Evolutionary conservation across 2,888 invertebrate genomes (phyloP), one percentile per base, ranked within the genome.

Genomic region (Subacronicta megacephala): DNA sequence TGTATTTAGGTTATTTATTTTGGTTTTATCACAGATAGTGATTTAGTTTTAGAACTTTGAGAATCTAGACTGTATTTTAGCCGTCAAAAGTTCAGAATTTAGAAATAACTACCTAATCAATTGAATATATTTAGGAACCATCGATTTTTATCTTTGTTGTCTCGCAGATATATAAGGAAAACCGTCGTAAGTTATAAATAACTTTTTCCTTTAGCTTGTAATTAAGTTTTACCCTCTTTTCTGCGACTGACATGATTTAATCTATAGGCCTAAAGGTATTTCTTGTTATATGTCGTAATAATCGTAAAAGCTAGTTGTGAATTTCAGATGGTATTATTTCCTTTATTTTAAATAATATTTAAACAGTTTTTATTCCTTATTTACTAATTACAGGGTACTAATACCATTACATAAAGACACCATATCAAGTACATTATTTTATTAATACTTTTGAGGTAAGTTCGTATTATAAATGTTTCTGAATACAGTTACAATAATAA

Each of bases 171-270:
- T 10, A 26, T 43, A 29, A 7, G 46, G 31, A 9, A 3, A 62
- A 62, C 67, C 45, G 50, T 29, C 35, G 23, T 5, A 15, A 45
- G 18, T 6, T 17, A 35, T 45, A 61, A 13, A 44, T 49, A 60
- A 36, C 43, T 60, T 35, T 49, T 26, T 3, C 6, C 33, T 66
- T 31, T 10, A 7, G 18, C 62, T 17, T 7, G 3, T 38, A 38
- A 38, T n/a, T 49, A 50, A 60, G 49, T 62, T 60, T 2, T 17
- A n/a, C 46, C 37, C 46, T 44, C 29, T 12, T 17, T 29, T 31
- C 38, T 59, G 43, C 66, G 47, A 12, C 37, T 44, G 26, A 20
- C 23, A 17, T 31, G 42, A 50, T 41, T 62, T 59, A 31, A 61
- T 57, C 20, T 35, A 36, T 17, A 42, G 13, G 36, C 29, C 17